Conservation (phyloP, 2,113 vertebrate species). For the Myrmecobius fasciatus region DNA sequence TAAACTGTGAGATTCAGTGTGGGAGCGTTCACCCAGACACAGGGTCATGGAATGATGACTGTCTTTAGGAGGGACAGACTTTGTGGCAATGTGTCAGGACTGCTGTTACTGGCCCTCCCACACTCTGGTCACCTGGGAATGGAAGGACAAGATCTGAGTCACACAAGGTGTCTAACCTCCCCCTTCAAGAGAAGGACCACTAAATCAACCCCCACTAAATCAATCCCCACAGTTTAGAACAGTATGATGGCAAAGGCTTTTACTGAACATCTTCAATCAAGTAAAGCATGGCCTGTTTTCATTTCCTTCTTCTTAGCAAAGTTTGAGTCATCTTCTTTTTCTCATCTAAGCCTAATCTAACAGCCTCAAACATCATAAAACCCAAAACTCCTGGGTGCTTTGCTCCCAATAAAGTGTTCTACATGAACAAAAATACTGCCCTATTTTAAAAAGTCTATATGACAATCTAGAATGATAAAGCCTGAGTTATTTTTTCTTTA, state of each 20-base stretch:
- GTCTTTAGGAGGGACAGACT: not conserved
- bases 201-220: conserved; percentile 14
- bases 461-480: conserved; percentile 28
- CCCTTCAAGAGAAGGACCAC: not conserved
- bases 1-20: not conserved
- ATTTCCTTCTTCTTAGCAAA: not conserved
- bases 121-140: not conserved
- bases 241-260: not conserved
- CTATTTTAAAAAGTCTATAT: conserved; percentile 46
- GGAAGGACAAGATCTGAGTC: not conserved
- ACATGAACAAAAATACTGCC: conserved; percentile 8
- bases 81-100: not conserved
- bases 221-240: not conserved
- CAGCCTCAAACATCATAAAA: no score
- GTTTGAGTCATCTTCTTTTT: not conserved
- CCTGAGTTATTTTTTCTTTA: conserved; percentile 17
- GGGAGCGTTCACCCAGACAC: not conserved
- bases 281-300: not conserved
- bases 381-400: no score
- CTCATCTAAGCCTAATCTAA: not conserved
- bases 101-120: not conserved
- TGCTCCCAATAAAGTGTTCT: no score
- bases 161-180: not conserved
- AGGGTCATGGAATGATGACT: not conserved
- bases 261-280: not conserved